Evolutionary conservation across 2,888 invertebrate genomes (phyloP).

Genomic region (Ferdinandea cuprea): DNA sequence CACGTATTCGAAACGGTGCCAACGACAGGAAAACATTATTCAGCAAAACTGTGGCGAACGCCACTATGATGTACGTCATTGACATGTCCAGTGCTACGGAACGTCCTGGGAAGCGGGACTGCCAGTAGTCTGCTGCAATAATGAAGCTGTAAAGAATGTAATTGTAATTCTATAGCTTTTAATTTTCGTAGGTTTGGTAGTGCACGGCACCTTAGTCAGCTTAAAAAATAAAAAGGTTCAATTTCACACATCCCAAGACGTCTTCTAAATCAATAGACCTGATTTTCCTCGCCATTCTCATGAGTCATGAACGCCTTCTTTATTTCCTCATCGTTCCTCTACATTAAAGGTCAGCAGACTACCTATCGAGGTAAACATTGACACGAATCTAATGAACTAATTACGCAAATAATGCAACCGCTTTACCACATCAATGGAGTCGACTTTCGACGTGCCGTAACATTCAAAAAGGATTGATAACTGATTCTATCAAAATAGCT

Average conservation of each 20-base stretch:
- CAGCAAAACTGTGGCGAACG: slow-evolving; percentile 92
- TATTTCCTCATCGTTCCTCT: not conserved
- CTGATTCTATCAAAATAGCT: not conserved
- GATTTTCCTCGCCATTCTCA: not conserved
- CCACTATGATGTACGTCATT: slow-evolving; percentile 94
- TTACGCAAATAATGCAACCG: slow-evolving; percentile 37
- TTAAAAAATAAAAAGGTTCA: too few species aligned
- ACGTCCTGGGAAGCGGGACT: slow-evolving; percentile 91
- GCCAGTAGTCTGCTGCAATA: slow-evolving; percentile 96
- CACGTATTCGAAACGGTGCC: slow-evolving; percentile 91
- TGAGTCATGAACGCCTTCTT: not conserved
- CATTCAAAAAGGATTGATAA: slow-evolving; percentile 3
- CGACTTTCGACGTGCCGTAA: slow-evolving; percentile 1
- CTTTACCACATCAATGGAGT: slow-evolving; percentile 23
- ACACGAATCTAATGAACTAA: slow-evolving; percentile 56
- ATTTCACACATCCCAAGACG: too few species aligned
- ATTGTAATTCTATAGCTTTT: not conserved
- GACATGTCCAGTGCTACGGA: slow-evolving; percentile 97
- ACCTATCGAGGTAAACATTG: slow-evolving; percentile 49
- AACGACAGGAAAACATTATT: slow-evolving; percentile 94
- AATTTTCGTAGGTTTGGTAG: too few species aligned
- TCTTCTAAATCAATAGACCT: too few species aligned
- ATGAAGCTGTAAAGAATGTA: slow-evolving; percentile 87
- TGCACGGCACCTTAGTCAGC: too few species aligned
- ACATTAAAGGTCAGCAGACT: slow-evolving; percentile 51